Conservation (phyloP, 2,797 vertebrate species). For the Mus minutoides region DNA sequence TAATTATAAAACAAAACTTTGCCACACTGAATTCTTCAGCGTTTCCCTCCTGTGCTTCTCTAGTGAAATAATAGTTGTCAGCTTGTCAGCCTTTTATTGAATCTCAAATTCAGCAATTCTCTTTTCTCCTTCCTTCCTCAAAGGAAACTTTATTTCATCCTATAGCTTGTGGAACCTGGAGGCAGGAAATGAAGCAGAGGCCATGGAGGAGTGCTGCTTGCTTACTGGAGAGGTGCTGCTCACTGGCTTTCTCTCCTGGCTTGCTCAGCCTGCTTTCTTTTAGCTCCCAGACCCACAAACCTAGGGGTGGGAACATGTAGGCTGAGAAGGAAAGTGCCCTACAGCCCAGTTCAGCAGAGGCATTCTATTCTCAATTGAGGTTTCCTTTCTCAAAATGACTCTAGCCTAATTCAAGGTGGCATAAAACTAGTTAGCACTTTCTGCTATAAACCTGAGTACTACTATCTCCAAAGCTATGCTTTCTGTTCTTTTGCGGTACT, state of each 20-base stretch:
- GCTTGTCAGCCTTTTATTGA: constrained; percentile 24
- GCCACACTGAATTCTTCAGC: constrained; percentile 19
- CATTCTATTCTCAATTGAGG: neutral
- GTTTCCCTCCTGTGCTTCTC: neutral
- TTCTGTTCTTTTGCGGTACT: neutral
- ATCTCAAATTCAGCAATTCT: neutral
- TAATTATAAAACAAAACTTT: neutral
- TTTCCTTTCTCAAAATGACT: neutral
- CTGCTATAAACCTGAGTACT: neutral
- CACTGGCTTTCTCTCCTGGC: neutral
- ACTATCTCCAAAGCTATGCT: neutral
- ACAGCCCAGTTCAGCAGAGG: neutral
- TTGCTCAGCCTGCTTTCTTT: neutral
- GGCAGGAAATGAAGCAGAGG: neutral
- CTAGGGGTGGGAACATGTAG: too few relatives aligned
- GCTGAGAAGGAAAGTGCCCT: neutral
- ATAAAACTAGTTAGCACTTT: neutral
- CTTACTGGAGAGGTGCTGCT: too few relatives aligned
- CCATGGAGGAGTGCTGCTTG: neutral
- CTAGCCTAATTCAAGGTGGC: neutral
- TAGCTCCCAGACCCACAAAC: neutral
- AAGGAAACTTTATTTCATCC: neutral
- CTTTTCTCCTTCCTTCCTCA: constrained; percentile 1
- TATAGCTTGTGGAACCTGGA: neutral
- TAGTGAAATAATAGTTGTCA: constrained; percentile 36